Base-by-base conservation (phyloP, 2,797 vertebrate genomes). In the Sebastes elongatus region DNA sequence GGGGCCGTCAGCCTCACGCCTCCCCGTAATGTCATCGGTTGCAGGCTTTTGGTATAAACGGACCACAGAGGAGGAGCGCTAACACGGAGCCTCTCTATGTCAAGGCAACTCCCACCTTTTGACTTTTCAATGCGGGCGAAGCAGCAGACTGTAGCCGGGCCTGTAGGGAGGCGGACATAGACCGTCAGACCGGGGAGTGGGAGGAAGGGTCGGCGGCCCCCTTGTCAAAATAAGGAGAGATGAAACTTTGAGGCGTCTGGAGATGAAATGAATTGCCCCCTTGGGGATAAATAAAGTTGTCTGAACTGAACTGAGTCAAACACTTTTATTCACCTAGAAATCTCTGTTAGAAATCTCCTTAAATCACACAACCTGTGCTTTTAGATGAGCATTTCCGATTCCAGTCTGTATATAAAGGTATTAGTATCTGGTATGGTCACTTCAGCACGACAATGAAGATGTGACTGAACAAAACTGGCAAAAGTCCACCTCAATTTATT, bases 1-100 rank as follows among this genome's bases (percentile, higher is more conserved):
- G 76, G 55, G 25, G 42, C 60, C 42, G 46, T 73, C 84, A 69
- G 74, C 78, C 69, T 74, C 61, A 38, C 46, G 11, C 75, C 59
- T 79, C 78, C 72, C 18, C 14, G 14, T 35, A 46, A 74, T 90
- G 76, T 83, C 88, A 89, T 83, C 79, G 49, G 74, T 35, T 71
- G 55, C 32, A 55, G 61, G 33, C 14, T 72, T 70, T 16, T 16
- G 27, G 57, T 77, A 71, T 66, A 73, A 83, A 80, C 22, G 49
- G 25, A 72, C 49, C 75, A 71, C 76, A 67, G 66, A 75, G 27
- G 56, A 64, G 30, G 25, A 79, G 72, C 2, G 25, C 33, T 52
- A 60, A 80, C 61, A 72, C 0, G 27, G 59, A 79, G 55, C 28
- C 3, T n/a, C 69, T 52, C 71, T 63, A 30, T 52, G 62, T 71